Evolutionary conservation across 2,113 vertebrate genomes (phyloP).

Genomic region (Bubo bubo): DNA sequence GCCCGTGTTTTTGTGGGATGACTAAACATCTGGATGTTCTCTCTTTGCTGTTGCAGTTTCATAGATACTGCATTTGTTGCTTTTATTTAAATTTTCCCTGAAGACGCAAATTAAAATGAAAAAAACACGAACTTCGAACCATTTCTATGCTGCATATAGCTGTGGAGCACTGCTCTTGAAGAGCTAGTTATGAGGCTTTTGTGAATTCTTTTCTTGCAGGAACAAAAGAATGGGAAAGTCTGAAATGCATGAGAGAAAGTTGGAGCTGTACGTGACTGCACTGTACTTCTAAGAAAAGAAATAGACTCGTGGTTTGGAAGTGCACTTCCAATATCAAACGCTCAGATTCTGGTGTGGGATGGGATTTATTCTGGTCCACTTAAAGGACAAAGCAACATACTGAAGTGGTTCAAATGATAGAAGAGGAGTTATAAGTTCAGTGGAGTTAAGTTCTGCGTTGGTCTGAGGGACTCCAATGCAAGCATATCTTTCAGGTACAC

Average conservation of each 20-base stretch:
- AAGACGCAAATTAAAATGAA: neutral
- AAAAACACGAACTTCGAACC: neutral
- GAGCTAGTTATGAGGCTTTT: neutral
- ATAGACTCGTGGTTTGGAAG: neutral
- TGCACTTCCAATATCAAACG: neutral
- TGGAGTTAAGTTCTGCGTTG: neutral
- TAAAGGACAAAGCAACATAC: neutral
- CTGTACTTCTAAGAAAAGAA: neutral
- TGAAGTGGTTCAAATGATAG: neutral
- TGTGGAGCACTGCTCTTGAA: neutral
- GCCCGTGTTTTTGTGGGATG: neutral
- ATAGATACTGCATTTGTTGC: neutral
- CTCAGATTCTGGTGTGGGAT: neutral
- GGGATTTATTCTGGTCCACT: neutral
- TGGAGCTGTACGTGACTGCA: neutral
- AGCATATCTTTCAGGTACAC: neutral
- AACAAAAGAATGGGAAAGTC: neutral
- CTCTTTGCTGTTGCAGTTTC: neutral
- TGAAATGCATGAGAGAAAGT: neutral
- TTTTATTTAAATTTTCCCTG: neutral
- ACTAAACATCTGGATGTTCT: neutral
- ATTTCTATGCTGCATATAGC: accelerated
- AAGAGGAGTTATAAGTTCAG: neutral
- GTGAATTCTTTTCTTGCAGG: neutral
- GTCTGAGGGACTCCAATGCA: neutral